A percentile compares a stretch with the other conserved stretches of the same genome.
Conservation (phyloP, 2,797 vertebrate species). For the Bradypodion pumilum region DNA sequence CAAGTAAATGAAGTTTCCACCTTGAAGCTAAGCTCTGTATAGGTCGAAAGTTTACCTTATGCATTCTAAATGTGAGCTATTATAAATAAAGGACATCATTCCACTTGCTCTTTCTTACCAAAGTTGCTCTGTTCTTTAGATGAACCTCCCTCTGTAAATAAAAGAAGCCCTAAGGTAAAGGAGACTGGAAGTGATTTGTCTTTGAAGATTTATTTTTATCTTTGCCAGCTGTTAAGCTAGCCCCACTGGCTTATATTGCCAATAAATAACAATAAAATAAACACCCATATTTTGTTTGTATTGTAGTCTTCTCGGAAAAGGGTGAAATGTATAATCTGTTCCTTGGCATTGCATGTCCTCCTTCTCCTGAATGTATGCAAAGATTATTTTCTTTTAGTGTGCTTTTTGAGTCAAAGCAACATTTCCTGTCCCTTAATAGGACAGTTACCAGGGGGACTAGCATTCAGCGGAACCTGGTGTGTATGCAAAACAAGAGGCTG, state of each 20-base stretch:
- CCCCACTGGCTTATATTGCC: conserved; percentile 29
- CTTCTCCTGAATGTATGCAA: conserved; percentile 31
- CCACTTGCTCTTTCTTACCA: not conserved
- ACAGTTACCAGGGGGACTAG: conserved; percentile 52
- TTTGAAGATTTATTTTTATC: conserved; percentile 47
- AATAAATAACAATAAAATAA: conserved; percentile 35
- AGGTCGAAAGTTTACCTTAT: not conserved
- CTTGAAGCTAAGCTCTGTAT: not conserved
- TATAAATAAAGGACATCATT: not conserved
- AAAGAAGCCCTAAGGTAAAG: conserved; percentile 25
- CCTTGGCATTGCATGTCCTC: not conserved
- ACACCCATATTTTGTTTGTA: conserved; percentile 30
- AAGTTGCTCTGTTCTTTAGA: conserved; percentile 10
- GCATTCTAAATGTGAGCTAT: not conserved
- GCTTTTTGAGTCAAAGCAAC: conserved; percentile 31
- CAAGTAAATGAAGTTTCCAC: not conserved
- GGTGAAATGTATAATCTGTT: not conserved
- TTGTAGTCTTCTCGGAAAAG: not conserved
- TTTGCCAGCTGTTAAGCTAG: conserved; percentile 29
- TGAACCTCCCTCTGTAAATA: conserved; percentile 27
- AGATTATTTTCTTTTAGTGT: conserved; percentile 33
- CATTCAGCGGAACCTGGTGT: conserved; percentile 36
- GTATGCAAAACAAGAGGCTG: conserved; percentile 53
- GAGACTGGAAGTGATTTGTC: conserved; percentile 29
- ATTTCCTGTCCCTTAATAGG: conserved; percentile 46